Base-by-base conservation (phyloP, 2,797 vertebrate species). In the Momotus momota region DNA sequence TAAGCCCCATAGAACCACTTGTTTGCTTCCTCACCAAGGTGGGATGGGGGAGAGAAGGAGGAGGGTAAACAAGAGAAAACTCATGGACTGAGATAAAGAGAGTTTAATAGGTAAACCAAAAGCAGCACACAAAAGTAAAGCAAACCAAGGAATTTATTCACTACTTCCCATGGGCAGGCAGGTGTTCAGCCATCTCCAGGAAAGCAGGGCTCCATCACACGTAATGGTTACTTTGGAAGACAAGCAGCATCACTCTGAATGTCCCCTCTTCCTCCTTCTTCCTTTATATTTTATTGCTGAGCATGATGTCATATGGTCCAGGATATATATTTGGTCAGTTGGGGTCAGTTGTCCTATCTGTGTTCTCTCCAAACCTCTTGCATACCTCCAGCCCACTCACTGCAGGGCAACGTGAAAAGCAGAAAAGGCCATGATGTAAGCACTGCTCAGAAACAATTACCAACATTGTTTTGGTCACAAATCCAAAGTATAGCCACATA, bases 201-300 rank as follows among this genome's bases (percentile, higher is more conserved):
- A 61, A 25, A 90, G 10, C 22, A 27, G 19, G 22, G 17, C 3
- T 77, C 6, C 7, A 20, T 45, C 16, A 43, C 0, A 0, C 1
- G 0, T 41, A 51, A 20, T 1, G 1, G 14, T 31, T 21, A 55
- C 14, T 77, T 61, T 4, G 14, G 49, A 69, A 81, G 35, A 51
- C 10, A 35, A 87, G 46, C 0, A 2, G 2, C 4, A 4, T 16
- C 9, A 12, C 5, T 31, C n/a, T 0, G 0, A 72, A 69, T 4
- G 9, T 35, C 27, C 33, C 18, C 2, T 2, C 11, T 65, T 77
- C 45, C 14, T 84, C 25, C 77, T 51, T 51, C 6, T 79, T 83
- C 7, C 38, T 7, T 5, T 31, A 69, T 7, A 7, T 66, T 78
- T 82, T 51, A 40, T 18, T 78, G 29, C 23, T 85, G 35, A 67